Conservation (phyloP, 2,113 vertebrate species). For the Aspidoscelis tigris region DNA sequence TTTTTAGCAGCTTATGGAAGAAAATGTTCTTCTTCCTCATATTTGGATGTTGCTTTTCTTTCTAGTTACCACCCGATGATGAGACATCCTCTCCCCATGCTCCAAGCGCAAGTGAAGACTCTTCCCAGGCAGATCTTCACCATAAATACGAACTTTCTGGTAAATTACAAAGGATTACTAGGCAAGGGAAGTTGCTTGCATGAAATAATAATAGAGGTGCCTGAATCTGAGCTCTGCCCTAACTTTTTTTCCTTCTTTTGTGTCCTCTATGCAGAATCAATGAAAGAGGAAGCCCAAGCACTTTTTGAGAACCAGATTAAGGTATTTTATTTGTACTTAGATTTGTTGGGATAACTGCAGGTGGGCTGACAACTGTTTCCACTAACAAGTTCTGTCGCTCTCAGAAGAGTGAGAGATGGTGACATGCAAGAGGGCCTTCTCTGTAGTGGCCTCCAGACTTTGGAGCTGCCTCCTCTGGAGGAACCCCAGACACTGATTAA, state of each 20-base stretch:
- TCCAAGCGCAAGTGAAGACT: constrained; percentile 80
- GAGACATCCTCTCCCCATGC: constrained; percentile 80
- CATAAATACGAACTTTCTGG: constrained; percentile 84
- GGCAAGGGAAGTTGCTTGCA: constrained; percentile 57
- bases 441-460: too few species aligned
- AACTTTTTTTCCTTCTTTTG: constrained; percentile 51
- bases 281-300: constrained; percentile 90
- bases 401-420: too few species aligned
- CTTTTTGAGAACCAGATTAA: constrained; percentile 91
- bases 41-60: constrained; percentile 70
- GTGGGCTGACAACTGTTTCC: not conserved
- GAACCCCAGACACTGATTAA: too few species aligned
- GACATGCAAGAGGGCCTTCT: too few species aligned
- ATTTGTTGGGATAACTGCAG: constrained; percentile 15
- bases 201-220: constrained; percentile 55
- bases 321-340: constrained; percentile 76
- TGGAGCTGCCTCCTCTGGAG: too few species aligned
- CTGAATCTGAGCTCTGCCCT: constrained; percentile 60
- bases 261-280: constrained; percentile 80
- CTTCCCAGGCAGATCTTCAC: constrained; percentile 79
- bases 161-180: constrained; percentile 69
- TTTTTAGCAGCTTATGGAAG: constrained; percentile 56
- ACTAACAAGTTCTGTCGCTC: too few species aligned
- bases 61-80: constrained; percentile 79
- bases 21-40: constrained; percentile 66